Base-by-base conservation (phyloP, 2,113 vertebrate species). In the Gavialis gangeticus region DNA sequence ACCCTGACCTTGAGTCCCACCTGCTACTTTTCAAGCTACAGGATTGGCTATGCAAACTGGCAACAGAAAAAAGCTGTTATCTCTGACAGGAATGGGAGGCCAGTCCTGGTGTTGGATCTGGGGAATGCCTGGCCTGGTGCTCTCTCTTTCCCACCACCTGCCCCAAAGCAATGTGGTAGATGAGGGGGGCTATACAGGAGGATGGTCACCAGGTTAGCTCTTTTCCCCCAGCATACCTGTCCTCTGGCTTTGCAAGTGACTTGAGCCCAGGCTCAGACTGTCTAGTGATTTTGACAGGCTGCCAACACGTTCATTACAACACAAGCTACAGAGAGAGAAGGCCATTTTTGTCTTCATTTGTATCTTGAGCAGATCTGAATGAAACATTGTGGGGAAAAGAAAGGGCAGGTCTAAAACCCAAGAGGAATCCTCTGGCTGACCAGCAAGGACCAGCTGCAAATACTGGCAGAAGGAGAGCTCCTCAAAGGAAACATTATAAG, bases 201-300 rank as follows among this genome's bases (percentile, higher is more conserved):
- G 79, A 2, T 58, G 84, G 17, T 10, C 24, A 17, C 83, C 75
- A 60, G 11, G 2, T 58, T 34, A 0, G 0, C 18, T 14, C 75
- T 76, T 30, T 18, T 22, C 2, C 28, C 81, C 46, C 89, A 28
- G 67, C 34, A 55, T 12, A 77, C 11, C 14, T 55, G 73, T 28
- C n/a, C 79, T 59, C 37, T 28, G 73, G 58, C 64, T 92, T 66
- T 18, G 5, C 10, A 1, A 7, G 62, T 15, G 56, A 28, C 12
- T 14, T 16, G 3, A 71, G 67, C 18, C 37, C 62, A 79, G 57
- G 64, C 55, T 22, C 85, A 60, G 28, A 73, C 58, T 22, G 25
- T 19, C 62, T 58, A 28, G 57, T 34, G 66, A 24, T 9, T 59
- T 59, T 59, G 67, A 58, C 34, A 84, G 28, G 28, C 62, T 28